Evolutionary conservation across 2,797 vertebrate species (phyloP), one percentile per base, ranked within the genome.

Genomic region (Epinephelus awoara): DNA sequence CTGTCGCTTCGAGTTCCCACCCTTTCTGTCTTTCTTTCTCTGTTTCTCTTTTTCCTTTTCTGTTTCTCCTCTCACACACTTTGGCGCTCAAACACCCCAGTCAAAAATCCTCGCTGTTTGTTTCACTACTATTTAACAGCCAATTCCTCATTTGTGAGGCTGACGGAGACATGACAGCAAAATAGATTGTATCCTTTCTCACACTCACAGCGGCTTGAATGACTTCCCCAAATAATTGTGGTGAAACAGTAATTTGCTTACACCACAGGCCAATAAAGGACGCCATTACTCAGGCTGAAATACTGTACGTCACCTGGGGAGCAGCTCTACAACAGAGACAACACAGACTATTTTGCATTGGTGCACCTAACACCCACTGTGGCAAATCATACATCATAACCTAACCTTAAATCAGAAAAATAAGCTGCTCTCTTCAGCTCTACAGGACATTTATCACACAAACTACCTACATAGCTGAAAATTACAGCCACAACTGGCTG

Each of bases 1-100:
- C 87, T 75, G 75, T 82, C 47, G 25, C 49, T 78, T 79, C 80
- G 67, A 47, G 40, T 76, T 74, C 83, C 58, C 64, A 44, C 52
- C 82, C 69, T 74, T 18, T 79, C 54, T 74, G 73, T 68, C 27
- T 72, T 61, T 72, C 38, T 34, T 29, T 65, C 46, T 64, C 52
- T 42, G 10, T 72, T 38, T 72, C 52, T 76, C 55, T 77, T 59
- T 65, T 46, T 58, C 71, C 65, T n/a, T 68, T 51, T 44, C 64
- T 74, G 59, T 74, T 62, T 69, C 72, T 58, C 54, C 38, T 58
- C 46, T 66, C 56, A 73, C 66, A 79, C 55, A 17, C 75, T 87
- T 78, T 75, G 34, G 59, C 15, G 57, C 83, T 76, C 54, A 77
- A 40, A 86, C 69, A 79, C 54, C 77, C 51, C 25, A 42, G 51